Evolutionary conservation across 2,113 vertebrate genomes (phyloP), one percentile per base, ranked within the genome.

Genomic region (Hipposideros armiger): DNA sequence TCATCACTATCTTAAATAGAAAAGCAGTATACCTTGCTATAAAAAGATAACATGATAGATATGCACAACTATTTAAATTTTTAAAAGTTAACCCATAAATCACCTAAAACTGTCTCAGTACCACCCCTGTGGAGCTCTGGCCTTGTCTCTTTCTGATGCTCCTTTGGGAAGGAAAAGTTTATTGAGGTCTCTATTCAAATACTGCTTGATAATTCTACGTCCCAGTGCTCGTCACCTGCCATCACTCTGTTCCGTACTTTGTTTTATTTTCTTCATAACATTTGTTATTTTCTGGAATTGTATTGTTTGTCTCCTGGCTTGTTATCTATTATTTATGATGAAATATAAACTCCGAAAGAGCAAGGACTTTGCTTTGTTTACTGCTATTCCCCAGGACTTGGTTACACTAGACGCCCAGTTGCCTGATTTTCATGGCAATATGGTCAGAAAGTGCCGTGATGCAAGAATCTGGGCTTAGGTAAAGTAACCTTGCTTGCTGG

Each of bases 1-100:
- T 90, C 42, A 66, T 95, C 8, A 83, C 24, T 84, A 9, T 70
- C 40, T 82, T 64, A 60, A 94, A 52, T 74, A n/a, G 70, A 78
- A 89, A 74, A 69, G 24, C 30, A 20, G 4, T 58, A 40, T 58
- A 80, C 9, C 10, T 91, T 94, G n/a, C 36, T 3, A 15, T 87
- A 30, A 32, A 70, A 70, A 89, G 77, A 24, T 15, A 82, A 72
- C 22, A 73, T 16, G 78, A 60, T 54, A 54, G 64, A 36, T n/a
- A 42, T 16, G 47, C 2, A 47, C 17, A 70, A 30, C 45, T 90
- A 20, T 45, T 50, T 26, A 70, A 28, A 84, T n/a, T 24, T 86
- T 82, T 40, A 16, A 52, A 77, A 82, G 52, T 77, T 87, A n/a
- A 60, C 30, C 60, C 42, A 26, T 17, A 54, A 32, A 32, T 54